Evolutionary conservation across 2,113 vertebrate species (phyloP).

Genomic region (Ginglymostoma cirratum): DNA sequence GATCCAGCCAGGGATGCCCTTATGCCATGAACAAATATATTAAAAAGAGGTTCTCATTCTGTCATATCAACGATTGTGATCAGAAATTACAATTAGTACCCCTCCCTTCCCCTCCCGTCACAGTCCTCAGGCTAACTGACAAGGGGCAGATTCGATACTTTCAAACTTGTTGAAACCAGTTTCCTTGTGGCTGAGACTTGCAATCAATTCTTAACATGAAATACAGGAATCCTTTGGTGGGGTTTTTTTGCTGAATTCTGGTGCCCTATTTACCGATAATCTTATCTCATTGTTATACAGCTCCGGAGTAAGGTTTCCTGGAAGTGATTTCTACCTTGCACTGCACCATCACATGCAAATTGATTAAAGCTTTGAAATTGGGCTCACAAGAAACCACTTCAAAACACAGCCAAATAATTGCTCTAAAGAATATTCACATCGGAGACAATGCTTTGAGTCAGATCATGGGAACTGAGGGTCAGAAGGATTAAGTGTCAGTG

Average conservation of each 20-base stretch:
- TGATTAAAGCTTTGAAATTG: not conserved
- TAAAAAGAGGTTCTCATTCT: not conserved
- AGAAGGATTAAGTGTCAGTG: not conserved
- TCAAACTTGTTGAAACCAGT: not conserved
- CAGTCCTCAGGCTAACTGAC: not conserved
- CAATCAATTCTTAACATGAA: not conserved
- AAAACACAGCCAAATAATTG: not conserved
- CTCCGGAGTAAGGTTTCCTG: not conserved
- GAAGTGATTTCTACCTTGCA: slow-evolving; percentile 1
- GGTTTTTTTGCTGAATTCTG: not conserved
- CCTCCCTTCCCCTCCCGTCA: not conserved
- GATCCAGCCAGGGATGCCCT: too few relatives aligned
- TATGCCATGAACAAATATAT: too few relatives aligned
- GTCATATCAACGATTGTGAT: not conserved
- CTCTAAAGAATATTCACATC: not conserved
- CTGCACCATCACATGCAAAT: not conserved
- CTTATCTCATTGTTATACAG: not conserved
- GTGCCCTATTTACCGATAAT: not conserved
- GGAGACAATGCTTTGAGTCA: not conserved
- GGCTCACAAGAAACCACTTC: not conserved
- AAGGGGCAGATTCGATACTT: not conserved
- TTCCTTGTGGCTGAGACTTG: not conserved
- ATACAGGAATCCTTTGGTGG: not conserved
- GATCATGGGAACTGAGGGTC: not conserved
- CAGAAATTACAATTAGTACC: not conserved